Evolutionary conservation across 2,888 invertebrate genomes (phyloP).

Genomic region (Stenichneumon culpator): DNA sequence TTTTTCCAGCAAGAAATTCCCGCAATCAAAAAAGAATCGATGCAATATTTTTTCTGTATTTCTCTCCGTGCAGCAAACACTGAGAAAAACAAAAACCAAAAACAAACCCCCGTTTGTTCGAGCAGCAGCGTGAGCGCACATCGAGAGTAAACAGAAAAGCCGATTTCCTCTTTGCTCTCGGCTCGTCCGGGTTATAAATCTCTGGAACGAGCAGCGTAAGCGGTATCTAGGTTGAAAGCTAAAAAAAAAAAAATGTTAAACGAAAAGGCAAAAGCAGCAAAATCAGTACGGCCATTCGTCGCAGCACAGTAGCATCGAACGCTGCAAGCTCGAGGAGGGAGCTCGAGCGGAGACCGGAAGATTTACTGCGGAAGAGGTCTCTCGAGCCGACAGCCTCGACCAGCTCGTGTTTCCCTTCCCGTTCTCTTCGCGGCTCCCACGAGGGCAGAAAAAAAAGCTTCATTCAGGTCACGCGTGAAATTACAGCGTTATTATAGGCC

Average conservation of each 20-base stretch:
- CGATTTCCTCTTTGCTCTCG: slow-evolving; percentile 17
- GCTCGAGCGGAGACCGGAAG: slow-evolving; percentile 40
- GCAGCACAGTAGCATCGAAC: slow-evolving; percentile 46
- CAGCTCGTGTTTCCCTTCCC: slow-evolving; percentile 17
- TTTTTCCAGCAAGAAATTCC: background rate
- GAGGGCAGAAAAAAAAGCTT: slow-evolving; percentile 9
- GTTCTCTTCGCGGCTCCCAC: background rate
- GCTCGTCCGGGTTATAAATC: slow-evolving; percentile 10
- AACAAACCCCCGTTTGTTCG: background rate
- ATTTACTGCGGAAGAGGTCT: slow-evolving; percentile 17
- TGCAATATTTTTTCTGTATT: background rate
- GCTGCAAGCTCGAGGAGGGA: slow-evolving; percentile 48
- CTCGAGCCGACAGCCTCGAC: background rate
- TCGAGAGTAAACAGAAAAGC: background rate
- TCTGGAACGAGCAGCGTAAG: slow-evolving; percentile 24
- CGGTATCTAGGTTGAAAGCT: background rate
- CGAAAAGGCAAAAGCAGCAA: slow-evolving; percentile 44
- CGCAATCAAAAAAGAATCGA: background rate
- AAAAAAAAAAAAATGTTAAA: slow-evolving; percentile 7
- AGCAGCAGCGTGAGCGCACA: background rate
- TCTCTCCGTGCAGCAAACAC: background rate
- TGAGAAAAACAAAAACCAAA: background rate
- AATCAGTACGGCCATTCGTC: slow-evolving; percentile 27
- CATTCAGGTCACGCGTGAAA: slow-evolving; percentile 44
- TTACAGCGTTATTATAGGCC: slow-evolving; percentile 39